These are phyloP conservation scores for Drosophila sordidapex DNA, from an alignment of 2,888 invertebrate species.

Conservation along the genomic window DNA sequence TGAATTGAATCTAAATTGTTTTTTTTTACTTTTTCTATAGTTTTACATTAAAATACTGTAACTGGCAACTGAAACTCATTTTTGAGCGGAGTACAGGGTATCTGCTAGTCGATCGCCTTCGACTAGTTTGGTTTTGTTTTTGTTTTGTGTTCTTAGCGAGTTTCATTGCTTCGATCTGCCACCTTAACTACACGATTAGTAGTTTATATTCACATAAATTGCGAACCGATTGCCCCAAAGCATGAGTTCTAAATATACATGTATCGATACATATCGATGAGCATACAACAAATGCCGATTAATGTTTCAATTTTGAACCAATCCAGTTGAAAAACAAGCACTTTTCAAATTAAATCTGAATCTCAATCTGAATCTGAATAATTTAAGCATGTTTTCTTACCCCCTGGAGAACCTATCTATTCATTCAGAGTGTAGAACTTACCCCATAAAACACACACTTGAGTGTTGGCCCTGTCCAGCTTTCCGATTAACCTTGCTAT, in stretches of 20 bases:
- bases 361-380: background rate
- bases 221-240: background rate
- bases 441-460: background rate
- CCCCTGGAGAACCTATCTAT: background rate
- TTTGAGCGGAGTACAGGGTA: constrained; percentile 10
- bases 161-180: background rate
- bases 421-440: background rate
- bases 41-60: background rate
- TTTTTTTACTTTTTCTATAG: background rate
- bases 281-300: background rate
- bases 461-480: background rate
- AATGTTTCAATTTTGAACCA: background rate
- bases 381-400: background rate
- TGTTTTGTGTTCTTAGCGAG: background rate
- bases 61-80: background rate
- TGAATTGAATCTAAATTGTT: background rate
- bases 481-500: background rate
- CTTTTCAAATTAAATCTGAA: background rate
- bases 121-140: background rate
- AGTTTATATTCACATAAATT: constrained; percentile 1
- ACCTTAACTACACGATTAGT: constrained; percentile 1
- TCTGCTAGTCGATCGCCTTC: background rate
- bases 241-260: constrained; percentile 3
- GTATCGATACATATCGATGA: background rate
- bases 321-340: background rate